These are phyloP conservation scores for Elephantulus edwardii DNA, from an alignment of 2,113 vertebrate species.

Conservation along the genomic window DNA sequence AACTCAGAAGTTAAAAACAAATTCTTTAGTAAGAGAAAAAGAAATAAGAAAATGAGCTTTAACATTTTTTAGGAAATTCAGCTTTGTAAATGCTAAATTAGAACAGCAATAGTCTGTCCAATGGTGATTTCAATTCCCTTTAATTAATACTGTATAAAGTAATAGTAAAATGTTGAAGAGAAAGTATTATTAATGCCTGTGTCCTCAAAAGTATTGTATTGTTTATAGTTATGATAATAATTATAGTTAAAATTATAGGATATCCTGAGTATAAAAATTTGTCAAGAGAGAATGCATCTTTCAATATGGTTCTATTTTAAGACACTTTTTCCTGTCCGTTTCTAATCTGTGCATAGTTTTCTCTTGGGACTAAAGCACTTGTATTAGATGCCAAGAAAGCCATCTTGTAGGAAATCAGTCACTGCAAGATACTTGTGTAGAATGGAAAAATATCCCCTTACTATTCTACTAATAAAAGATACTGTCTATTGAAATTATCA, in stretches of 20 bases:
- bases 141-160: background rate
- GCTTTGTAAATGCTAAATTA: background rate
- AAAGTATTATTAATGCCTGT: background rate
- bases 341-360: conserved; percentile 65
- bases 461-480: conserved; percentile 60
- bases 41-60: no score
- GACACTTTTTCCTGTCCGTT: conserved; percentile 57
- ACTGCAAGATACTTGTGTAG: conserved; percentile 34
- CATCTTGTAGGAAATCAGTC: conserved; percentile 72
- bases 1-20: no score
- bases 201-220: background rate
- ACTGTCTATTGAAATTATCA: conserved; percentile 76
- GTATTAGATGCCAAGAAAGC: conserved; percentile 59
- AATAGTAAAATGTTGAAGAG: background rate
- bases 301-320: conserved; percentile 59
- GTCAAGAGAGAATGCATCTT: conserved; percentile 27
- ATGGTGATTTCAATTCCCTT: background rate
- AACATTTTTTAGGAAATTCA: conserved; percentile 32
- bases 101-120: no score
- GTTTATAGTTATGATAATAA: conserved; percentile 30
- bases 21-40: no score
- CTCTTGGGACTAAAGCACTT: conserved; percentile 46
- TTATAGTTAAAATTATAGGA: conserved; percentile 59
- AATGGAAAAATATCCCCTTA: conserved; percentile 34
- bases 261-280: background rate